Conservation (phyloP, 2,113 vertebrate species). For the Rhinogobius similis region DNA sequence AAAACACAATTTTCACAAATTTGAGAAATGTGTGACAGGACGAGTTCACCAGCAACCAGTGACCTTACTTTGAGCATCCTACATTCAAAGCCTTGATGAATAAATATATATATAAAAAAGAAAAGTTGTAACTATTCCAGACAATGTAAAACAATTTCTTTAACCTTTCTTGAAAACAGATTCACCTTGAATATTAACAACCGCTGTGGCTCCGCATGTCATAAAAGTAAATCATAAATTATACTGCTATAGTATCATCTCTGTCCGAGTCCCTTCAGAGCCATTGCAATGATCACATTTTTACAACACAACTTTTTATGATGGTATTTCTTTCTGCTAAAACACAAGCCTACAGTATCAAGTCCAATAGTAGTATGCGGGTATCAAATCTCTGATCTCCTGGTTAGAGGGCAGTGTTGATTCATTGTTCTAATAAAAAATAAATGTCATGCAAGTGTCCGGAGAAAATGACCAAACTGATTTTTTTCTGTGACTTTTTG, state of each 20-base stretch:
- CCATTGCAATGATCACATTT: background rate
- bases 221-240: conserved; percentile 3
- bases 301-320: conserved; percentile 2
- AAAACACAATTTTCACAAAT: no score
- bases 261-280: background rate
- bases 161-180: background rate
- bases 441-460: no score
- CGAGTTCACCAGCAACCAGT: no score
- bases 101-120: background rate
- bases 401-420: no score
- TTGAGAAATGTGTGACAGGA: no score
- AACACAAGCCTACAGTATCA: background rate
- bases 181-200: conserved; percentile 6
- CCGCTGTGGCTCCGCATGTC: background rate
- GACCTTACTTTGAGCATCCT: no score
- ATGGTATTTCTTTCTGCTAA: background rate
- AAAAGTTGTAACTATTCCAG: background rate
- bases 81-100: no score
- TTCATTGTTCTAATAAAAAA: no score
- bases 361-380: background rate
- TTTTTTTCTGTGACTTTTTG: no score
- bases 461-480: no score
- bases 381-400: background rate
- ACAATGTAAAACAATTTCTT: background rate
- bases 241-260: background rate